phyloP scores from a whole-genome alignment of 1,140 invertebrate species.

The Helicorthomorpha holstii region DNA sequence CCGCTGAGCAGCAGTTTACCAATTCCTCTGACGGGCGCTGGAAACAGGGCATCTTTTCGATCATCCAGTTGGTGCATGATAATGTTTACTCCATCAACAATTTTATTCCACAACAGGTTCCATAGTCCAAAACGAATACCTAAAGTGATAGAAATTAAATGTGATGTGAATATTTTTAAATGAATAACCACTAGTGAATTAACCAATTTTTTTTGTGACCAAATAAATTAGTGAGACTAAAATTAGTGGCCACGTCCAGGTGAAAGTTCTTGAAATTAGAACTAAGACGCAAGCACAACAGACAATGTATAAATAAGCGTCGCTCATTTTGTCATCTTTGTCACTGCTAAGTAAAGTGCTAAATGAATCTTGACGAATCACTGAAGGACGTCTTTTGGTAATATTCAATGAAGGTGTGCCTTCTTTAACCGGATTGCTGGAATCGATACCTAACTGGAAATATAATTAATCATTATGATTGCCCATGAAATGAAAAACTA shows the following conservation, averaged over 20 bases:
- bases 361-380: too few relatives aligned
- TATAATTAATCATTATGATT: too few relatives aligned
- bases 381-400: too few relatives aligned
- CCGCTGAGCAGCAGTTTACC: constrained; percentile 35
- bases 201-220: constrained; percentile 37
- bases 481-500: too few relatives aligned
- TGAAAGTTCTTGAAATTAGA: constrained; percentile 48
- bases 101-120: constrained; percentile 15
- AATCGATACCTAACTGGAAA: too few relatives aligned
- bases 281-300: constrained; percentile 48
- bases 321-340: constrained; percentile 22
- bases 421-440: too few relatives aligned
- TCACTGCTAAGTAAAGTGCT: too few relatives aligned
- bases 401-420: too few relatives aligned
- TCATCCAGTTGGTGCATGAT: constrained; percentile 13
- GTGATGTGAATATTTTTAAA: too few relatives aligned
- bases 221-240: constrained; percentile 45
- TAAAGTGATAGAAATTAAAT: too few relatives aligned
- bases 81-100: constrained; percentile 10
- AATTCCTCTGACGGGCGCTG: constrained; percentile 31
- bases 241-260: constrained; percentile 47
- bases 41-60: constrained; percentile 29
- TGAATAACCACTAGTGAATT: constrained; percentile 10
- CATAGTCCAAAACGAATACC: constrained; percentile 19
- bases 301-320: constrained; percentile 44